Base-by-base conservation (phyloP, 2,888 invertebrate species). In the Harpagoxenus sublaevis region DNA sequence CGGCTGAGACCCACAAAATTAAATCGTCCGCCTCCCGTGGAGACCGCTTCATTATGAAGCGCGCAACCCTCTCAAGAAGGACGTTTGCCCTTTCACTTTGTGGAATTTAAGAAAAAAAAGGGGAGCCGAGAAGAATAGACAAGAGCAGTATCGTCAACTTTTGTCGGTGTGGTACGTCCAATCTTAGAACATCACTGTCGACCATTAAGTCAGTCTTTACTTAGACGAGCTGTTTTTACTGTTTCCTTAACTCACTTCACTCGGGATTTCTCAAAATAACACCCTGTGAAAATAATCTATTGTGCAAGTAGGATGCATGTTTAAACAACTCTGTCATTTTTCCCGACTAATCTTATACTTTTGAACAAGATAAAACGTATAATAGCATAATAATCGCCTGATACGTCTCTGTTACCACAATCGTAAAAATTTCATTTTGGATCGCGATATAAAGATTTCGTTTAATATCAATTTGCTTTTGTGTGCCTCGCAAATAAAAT, bases 141-240 rank as follows among this genome's bases (percentile, higher is more conserved):
- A 48, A 12, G 62, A 18, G 10, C 28, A 12, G 31, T 48, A 23
- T 45, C 35, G 35, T 48, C 68, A 55, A 31, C 55, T 45, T 73
- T 73, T 55, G 60, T 83, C 68, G 84, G 85, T 86, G 85, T 85
- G 85, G 84, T n/a, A n/a, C n/a, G n/a, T 86, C 85, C 89, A 90
- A 86, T 87, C 85, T 89, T 83, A 70, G 42, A 84, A 82, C 87
- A 84, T 92, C 90, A 90, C 89, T 87, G 89, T 89, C 89, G 75
- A 82, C 51, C 57, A 84, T 88, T 92, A 87, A 90, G 92, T 89
- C 87, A 88, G 83, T 90, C 85, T 79, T 86, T 78, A 78, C 85
- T 81, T 83, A 75, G 83, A 86, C 85, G 84, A 88, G 88, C 84
- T 90, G 89, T 90, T 91, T 87, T 85, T 88, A 87, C 81, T 66